A percentile compares a stretch with the other conserved stretches of the same genome.
These are phyloP conservation scores for Neopelma chrysocephalum DNA, from an alignment of 2,797 vertebrate species.

Conservation along the genomic window DNA sequence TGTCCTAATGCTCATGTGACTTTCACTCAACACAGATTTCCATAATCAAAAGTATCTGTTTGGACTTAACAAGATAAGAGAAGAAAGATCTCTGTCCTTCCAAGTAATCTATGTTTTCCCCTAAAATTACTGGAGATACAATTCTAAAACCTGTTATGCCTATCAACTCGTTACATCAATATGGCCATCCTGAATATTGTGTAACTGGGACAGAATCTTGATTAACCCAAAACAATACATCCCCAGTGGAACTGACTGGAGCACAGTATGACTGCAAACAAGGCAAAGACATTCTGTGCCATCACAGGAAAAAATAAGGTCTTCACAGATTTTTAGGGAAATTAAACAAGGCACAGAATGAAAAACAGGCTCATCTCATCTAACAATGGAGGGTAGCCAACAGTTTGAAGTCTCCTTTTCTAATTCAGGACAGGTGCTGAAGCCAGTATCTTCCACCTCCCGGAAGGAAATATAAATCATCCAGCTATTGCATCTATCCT, in stretches of 20 bases:
- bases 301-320: neutral
- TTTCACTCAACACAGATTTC: neutral
- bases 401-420: neutral
- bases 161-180: neutral
- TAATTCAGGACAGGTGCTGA: neutral
- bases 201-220: neutral
- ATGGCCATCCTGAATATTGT: neutral
- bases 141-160: neutral
- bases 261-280: neutral
- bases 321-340: neutral
- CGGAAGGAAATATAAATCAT: neutral
- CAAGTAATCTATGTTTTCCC: neutral
- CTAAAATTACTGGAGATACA: neutral
- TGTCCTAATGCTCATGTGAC: neutral
- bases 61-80: neutral
- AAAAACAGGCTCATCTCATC: neutral
- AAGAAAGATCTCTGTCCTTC: neutral
- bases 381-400: neutral
- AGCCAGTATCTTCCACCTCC: neutral
- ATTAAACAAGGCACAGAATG: neutral
- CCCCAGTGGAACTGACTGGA: neutral
- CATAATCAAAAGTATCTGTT: neutral
- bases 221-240: neutral
- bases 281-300: neutral
- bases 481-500: neutral